These are phyloP conservation scores for Thymelicus acteon DNA, from an alignment of 2,888 invertebrate species.

Conservation along the genomic window DNA sequence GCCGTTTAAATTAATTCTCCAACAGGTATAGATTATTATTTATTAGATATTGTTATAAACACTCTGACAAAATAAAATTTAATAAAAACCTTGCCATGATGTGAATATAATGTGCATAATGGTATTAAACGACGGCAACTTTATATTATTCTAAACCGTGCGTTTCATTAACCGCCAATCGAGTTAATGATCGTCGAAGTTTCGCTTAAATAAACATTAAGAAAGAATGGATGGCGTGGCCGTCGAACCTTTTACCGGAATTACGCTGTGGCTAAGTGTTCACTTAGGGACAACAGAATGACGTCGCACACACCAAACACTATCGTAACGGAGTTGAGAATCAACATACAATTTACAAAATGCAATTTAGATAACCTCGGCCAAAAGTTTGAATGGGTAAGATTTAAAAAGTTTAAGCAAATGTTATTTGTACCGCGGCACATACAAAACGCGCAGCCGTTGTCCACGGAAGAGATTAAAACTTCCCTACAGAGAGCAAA, in stretches of 20 bases:
- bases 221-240: constrained; percentile 68
- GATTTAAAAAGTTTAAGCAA: constrained; percentile 49
- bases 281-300: constrained; percentile 51
- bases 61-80: constrained; percentile 69
- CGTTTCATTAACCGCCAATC: constrained; percentile 76
- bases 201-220: constrained; percentile 81
- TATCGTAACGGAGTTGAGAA: constrained; percentile 11
- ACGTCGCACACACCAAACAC: constrained; percentile 40
- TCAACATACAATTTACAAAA: neutral
- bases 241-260: constrained; percentile 76
- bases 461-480: constrained; percentile 72
- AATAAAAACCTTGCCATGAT: constrained; percentile 60
- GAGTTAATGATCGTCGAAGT: constrained; percentile 75
- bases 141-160: constrained; percentile 64
- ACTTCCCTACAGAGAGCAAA: constrained; percentile 78
- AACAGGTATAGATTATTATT: constrained; percentile 44
- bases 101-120: constrained; percentile 72
- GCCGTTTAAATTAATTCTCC: neutral
- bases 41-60: constrained; percentile 59
- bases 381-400: constrained; percentile 39
- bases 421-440: constrained; percentile 47
- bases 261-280: constrained; percentile 73
- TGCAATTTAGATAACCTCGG: neutral
- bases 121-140: constrained; percentile 54
- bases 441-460: constrained; percentile 54